These are phyloP conservation scores for Diloba caeruleocephala DNA, from an alignment of 2,888 invertebrate species.

Conservation along the genomic window DNA sequence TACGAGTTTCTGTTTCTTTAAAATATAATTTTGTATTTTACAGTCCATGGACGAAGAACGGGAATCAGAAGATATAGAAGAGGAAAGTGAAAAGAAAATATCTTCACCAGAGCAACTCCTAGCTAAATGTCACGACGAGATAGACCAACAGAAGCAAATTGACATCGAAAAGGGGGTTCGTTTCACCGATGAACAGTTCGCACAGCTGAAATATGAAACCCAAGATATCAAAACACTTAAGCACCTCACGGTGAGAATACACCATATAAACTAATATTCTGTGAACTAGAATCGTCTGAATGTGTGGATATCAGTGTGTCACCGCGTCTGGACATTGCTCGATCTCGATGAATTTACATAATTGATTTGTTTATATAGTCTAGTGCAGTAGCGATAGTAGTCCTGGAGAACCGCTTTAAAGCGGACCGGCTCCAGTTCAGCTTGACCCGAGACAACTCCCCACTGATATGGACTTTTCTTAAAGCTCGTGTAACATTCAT, in stretches of 20 bases:
- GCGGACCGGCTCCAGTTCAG: constrained; percentile 58
- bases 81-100: constrained; percentile 76
- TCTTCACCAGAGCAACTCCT: constrained; percentile 79
- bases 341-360: constrained; percentile 28
- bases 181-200: constrained; percentile 89
- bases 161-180: constrained; percentile 89
- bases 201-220: constrained; percentile 90
- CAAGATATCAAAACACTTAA: constrained; percentile 89
- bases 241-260: constrained; percentile 86
- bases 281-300: constrained; percentile 40
- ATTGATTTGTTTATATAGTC: constrained; percentile 36
- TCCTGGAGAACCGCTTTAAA: constrained; percentile 68
- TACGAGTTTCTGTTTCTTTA: not conserved
- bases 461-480: constrained; percentile 42
- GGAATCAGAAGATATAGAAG: constrained; percentile 71
- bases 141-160: constrained; percentile 72
- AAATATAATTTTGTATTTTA: constrained; percentile 6
- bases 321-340: constrained; percentile 43
- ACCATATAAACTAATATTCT: constrained; percentile 10
- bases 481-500: constrained; percentile 47
- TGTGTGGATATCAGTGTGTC: constrained; percentile 38
- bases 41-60: constrained; percentile 81
- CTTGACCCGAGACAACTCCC: constrained; percentile 59
- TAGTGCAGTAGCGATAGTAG: constrained; percentile 53
- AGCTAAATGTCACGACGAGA: constrained; percentile 72